phyloP scores from a whole-genome alignment of 1,140 invertebrate genomes.

The Heliconius melpomene region DNA sequence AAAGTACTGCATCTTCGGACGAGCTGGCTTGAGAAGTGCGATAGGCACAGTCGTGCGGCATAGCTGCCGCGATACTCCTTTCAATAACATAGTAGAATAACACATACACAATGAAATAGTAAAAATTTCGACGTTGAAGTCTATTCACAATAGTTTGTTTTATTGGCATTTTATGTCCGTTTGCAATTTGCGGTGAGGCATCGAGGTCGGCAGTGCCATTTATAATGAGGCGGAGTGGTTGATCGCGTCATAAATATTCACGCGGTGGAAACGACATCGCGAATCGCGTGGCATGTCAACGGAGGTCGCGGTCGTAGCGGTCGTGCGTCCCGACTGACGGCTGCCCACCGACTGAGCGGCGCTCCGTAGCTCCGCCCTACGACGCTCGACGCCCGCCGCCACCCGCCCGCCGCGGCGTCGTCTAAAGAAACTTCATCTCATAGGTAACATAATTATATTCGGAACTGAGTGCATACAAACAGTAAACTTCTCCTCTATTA shows the following conservation, averaged over 20 bases:
- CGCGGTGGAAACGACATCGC: constrained; percentile 69
- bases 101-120: constrained; percentile 74
- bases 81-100: constrained; percentile 73
- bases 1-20: constrained; percentile 72
- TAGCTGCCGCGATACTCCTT: constrained; percentile 62
- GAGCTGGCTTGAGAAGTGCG: constrained; percentile 69
- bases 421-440: constrained; percentile 76
- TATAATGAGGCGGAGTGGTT: constrained; percentile 63
- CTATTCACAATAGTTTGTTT: constrained; percentile 70
- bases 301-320: constrained; percentile 40
- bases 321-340: constrained; percentile 59
- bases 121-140: constrained; percentile 69
- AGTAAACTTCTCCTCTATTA: constrained; percentile 27
- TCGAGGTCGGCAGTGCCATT: constrained; percentile 72
- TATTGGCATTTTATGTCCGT: constrained; percentile 76
- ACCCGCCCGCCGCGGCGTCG: constrained; percentile 54
- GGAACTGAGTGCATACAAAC: constrained; percentile 64
- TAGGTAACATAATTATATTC: constrained; percentile 57
- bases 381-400: constrained; percentile 61
- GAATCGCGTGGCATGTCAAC: constrained; percentile 68
- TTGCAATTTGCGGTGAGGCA: constrained; percentile 55
- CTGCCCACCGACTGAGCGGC: constrained; percentile 76
- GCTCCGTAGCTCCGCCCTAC: constrained; percentile 66
- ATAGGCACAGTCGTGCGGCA: constrained; percentile 77
- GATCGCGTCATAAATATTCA: constrained; percentile 77